Percentiles rank a stretch among this genome's conserved stretches.
Conservation (phyloP, 2,113 vertebrate genomes). For the Phrynosoma blainvillii region DNA sequence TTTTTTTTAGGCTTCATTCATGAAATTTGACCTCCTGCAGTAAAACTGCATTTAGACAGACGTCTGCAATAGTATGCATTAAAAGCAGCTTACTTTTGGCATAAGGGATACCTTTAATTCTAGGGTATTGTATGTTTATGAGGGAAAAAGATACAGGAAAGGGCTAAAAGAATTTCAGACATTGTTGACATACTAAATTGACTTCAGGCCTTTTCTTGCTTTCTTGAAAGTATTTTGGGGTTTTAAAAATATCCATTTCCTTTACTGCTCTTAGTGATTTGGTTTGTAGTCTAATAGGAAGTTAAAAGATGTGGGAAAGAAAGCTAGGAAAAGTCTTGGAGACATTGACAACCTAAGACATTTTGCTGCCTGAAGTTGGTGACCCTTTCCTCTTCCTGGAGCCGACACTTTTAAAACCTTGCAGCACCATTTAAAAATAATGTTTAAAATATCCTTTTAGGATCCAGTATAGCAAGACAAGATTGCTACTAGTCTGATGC, state of each 20-base stretch:
- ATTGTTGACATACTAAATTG: constrained; percentile 48
- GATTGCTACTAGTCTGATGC: too few relatives aligned
- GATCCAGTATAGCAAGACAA: too few relatives aligned
- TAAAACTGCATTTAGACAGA: constrained; percentile 43
- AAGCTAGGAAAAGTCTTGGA: background rate
- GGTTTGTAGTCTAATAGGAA: background rate
- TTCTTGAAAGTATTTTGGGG: constrained; percentile 11
- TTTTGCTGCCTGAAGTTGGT: background rate
- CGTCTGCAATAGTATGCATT: constrained; percentile 30
- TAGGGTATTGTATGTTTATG: constrained; percentile 44
- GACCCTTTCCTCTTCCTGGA: too few relatives aligned
- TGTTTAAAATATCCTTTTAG: too few relatives aligned
- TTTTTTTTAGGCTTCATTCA: constrained; percentile 10
- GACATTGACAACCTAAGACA: background rate
- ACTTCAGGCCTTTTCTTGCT: background rate
- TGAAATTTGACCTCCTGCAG: constrained; percentile 35
- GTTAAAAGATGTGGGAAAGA: background rate
- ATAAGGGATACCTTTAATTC: constrained; percentile 40
- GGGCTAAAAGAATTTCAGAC: constrained; percentile 44
- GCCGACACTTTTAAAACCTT: background rate
- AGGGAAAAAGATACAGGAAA: constrained; percentile 36
- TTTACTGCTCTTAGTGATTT: background rate
- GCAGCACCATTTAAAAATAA: too few relatives aligned
- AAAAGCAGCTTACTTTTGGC: constrained; percentile 49
- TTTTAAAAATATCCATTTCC: background rate